These are phyloP conservation scores for Hippasteria phrygiana DNA, from an alignment of 53 echinoderm and acorn worm species.

Conservation along the genomic window DNA sequence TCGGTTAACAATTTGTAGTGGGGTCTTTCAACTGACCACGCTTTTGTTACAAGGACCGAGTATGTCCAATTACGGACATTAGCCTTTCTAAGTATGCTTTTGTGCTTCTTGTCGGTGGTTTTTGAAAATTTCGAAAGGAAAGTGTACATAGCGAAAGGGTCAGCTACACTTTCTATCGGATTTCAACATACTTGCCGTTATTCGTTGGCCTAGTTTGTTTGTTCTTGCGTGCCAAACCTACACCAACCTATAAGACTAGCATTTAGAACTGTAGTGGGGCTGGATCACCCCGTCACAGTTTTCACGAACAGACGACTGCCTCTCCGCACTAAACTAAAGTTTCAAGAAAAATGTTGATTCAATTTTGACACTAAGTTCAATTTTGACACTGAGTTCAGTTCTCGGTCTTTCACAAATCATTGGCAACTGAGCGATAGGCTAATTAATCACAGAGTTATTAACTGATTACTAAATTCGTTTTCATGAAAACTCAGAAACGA, in stretches of 20 bases:
- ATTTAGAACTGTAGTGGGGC: background rate
- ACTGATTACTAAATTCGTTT: too few species aligned
- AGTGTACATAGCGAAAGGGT: conserved; percentile 27
- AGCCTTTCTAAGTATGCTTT: background rate
- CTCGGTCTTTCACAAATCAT: too few species aligned
- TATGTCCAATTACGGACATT: background rate
- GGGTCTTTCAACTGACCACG: background rate
- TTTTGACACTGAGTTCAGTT: too few species aligned
- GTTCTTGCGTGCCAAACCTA: conserved; percentile 23
- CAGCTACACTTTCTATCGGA: conserved; percentile 40
- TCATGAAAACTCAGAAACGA: too few species aligned
- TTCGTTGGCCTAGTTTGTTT: conserved; percentile 37
- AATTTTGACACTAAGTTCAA: too few species aligned
- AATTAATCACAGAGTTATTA: too few species aligned
- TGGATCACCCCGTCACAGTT: too few species aligned
- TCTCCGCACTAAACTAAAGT: too few species aligned
- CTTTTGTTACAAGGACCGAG: background rate
- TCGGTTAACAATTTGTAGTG: conserved; percentile 15
- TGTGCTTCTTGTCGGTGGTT: background rate
- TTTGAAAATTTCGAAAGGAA: background rate
- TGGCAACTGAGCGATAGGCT: too few species aligned
- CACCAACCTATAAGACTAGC: background rate
- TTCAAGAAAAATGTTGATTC: too few species aligned
- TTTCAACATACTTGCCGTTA: conserved; percentile 30
- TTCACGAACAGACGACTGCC: too few species aligned